Base-by-base conservation (phyloP, 1,140 invertebrate species). In the Rhagoletis zephyria region DNA sequence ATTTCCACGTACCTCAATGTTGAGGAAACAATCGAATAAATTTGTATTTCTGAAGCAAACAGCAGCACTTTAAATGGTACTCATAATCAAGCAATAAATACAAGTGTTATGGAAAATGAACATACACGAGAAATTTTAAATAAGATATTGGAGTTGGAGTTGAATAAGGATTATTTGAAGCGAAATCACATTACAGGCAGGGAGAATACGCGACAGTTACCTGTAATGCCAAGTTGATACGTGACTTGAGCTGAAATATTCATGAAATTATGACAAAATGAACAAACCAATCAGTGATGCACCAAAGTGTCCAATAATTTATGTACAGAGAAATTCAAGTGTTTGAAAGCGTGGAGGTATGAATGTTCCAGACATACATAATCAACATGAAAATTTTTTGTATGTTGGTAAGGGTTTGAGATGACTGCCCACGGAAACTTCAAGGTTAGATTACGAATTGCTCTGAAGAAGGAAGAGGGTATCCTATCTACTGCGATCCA, bases 281-380 rank as follows among this genome's bases (percentile, higher is more conserved):
- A 56, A 10, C 48, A 51, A 56, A n/a, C 51, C 48, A 81, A 81
- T 81, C 16, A 56, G n/a, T 81, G 74, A 7, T 81, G 74, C 48
- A 81, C 48, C 74, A 59, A 19, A 56, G n/a, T 81, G 74, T 81
- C 74, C 16, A 51, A 81, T 81, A 81, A 81, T 56, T 30, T 81
- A 81, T 81, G 30, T 30, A 30, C 30, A 30, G 30, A 30, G 30
- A 30, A 30, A 0, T 30, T 30, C 0, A 30, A 30, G 0, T 30
- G 30, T 30, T 30, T 30, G 30, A 30, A 30, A 30, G 30, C 30
- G 30, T 30, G 30, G 30, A 30, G 30, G 30, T 30, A 30, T 30
- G 30, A 0, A 30, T 30, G 30, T 30, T 30, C 30, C 30, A 30
- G 30, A 30, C 30, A 30, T 30, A 30, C 30, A 30, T 30, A 30